Evolutionary conservation across 2,797 vertebrate species (phyloP).

Genomic region (Enoplosus armatus): DNA sequence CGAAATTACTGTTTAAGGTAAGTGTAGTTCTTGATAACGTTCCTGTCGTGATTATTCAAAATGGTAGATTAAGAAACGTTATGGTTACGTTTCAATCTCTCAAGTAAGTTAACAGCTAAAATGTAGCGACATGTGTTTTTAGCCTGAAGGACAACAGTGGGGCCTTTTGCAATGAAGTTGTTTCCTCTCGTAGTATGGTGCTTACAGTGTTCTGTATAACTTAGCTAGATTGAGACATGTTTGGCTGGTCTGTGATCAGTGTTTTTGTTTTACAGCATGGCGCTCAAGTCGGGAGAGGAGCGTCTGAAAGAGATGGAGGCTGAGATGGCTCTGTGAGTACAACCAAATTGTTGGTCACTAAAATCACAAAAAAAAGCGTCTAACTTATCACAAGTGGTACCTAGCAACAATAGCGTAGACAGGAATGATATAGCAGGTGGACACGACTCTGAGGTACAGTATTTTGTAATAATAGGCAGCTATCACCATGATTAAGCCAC

Average conservation of each 20-base stretch:
- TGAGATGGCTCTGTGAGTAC: constrained; percentile 95
- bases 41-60: neutral
- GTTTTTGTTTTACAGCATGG: constrained; percentile 72
- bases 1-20: neutral
- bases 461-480: neutral
- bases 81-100: neutral
- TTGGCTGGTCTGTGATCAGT: neutral
- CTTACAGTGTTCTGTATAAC: neutral
- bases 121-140: no score
- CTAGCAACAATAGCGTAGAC: neutral
- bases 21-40: neutral
- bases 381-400: neutral
- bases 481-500: neutral
- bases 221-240: neutral
- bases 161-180: neutral
- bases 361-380: neutral
- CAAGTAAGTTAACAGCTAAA: neutral
- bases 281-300: constrained; percentile 91
- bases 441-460: neutral
- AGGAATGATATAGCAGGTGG: no score
- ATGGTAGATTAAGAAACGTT: accelerated
- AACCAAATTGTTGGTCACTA: accelerated
- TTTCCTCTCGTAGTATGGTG: neutral
- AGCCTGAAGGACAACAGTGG: neutral
- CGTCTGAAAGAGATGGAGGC: constrained; percentile 96